These are phyloP conservation scores for Hypselothyrea guttata DNA, from an alignment of 2,888 invertebrate species.

Conservation along the genomic window DNA sequence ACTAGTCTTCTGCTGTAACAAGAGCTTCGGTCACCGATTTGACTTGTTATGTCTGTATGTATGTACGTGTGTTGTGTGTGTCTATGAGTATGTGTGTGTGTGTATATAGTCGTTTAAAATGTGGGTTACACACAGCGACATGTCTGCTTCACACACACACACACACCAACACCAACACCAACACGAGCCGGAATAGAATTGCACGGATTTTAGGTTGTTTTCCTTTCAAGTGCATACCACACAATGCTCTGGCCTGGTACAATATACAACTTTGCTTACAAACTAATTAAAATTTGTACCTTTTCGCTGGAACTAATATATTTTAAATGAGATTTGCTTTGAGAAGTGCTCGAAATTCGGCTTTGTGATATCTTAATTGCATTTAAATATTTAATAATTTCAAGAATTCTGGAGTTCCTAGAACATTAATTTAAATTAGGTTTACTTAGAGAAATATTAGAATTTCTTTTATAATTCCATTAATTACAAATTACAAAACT, in stretches of 20 bases:
- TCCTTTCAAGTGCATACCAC: slow-evolving; percentile 33
- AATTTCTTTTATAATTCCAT: no score
- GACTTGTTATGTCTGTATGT: slow-evolving; percentile 46
- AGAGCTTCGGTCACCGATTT: slow-evolving; percentile 63
- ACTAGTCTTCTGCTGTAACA: slow-evolving; percentile 36
- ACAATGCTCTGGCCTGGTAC: slow-evolving; percentile 4
- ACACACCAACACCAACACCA: slow-evolving; percentile 13
- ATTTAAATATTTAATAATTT: no score
- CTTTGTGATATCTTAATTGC: no score
- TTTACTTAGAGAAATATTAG: no score
- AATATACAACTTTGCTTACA: no score
- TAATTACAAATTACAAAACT: no score
- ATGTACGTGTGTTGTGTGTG: slow-evolving; percentile 5
- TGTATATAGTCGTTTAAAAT: slow-evolving; percentile 67
- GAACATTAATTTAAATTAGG: no score
- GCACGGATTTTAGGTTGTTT: slow-evolving; percentile 43
- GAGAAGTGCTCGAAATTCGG: no score
- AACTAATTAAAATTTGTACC: no score
- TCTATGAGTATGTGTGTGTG: slow-evolving; percentile 7
- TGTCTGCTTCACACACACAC: slow-evolving; percentile 12
- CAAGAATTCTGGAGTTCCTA: no score
- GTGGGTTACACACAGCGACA: slow-evolving; percentile 73
- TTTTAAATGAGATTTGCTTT: no score
- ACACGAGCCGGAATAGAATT: slow-evolving; percentile 24
- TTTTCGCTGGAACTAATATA: no score